These are phyloP conservation scores for Struthidea cinerea DNA, from an alignment of 2,113 vertebrate genomes.

Conservation along the genomic window DNA sequence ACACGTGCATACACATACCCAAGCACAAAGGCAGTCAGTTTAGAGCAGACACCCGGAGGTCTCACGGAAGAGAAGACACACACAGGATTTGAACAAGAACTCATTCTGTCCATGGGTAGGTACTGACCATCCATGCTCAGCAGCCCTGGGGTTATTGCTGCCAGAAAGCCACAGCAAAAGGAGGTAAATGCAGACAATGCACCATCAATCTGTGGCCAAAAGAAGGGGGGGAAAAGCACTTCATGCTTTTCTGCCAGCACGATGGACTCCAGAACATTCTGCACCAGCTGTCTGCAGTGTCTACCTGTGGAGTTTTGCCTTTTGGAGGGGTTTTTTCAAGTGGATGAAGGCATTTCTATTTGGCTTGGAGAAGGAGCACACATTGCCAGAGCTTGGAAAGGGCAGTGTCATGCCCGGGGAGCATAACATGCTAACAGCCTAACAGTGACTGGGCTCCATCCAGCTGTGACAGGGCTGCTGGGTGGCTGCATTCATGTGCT, in stretches of 20 bases:
- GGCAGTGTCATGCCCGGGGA: not conserved
- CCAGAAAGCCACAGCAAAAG: not conserved
- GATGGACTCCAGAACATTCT: not conserved
- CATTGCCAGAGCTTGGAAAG: not conserved
- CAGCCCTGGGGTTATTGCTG: not conserved
- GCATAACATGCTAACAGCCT: not conserved
- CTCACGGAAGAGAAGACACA: not conserved
- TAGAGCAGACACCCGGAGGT: not conserved
- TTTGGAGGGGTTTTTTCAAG: not conserved
- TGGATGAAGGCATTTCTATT: not conserved
- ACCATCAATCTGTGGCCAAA: not conserved
- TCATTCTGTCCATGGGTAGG: not conserved
- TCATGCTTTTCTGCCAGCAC: not conserved
- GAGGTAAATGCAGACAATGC: not conserved
- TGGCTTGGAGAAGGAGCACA: not conserved
- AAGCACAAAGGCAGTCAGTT: not conserved
- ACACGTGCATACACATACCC: too few relatives aligned
- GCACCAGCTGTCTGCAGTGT: not conserved
- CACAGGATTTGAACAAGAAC: not conserved
- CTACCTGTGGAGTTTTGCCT: not conserved
- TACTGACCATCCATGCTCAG: not conserved
- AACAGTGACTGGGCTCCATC: not conserved
- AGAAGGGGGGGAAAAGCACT: not conserved
- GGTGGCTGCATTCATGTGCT: not conserved
- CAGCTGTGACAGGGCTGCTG: not conserved